These are phyloP conservation scores for Morone chrysops DNA, from an alignment of 2,113 vertebrate species.

Conservation along the genomic window DNA sequence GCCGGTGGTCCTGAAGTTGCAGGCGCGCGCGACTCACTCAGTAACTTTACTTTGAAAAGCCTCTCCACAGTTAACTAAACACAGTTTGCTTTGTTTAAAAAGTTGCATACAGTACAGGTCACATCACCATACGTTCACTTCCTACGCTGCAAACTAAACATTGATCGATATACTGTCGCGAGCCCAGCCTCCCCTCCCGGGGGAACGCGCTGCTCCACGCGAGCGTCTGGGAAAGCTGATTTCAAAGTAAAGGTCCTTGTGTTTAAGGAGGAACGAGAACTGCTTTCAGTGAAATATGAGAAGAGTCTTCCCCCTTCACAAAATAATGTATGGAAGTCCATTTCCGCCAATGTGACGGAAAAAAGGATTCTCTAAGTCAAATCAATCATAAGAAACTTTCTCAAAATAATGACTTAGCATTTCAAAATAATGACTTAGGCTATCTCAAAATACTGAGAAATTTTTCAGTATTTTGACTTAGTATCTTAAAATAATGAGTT, in stretches of 20 bases:
- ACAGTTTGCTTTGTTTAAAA: accelerated
- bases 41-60: background rate
- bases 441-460: too few relatives aligned
- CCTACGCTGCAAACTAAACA: background rate
- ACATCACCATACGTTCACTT: background rate
- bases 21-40: background rate
- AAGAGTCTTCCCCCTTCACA: background rate
- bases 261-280: slow-evolving; percentile 1
- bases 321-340: background rate
- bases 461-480: too few relatives aligned
- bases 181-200: background rate
- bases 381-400: too few relatives aligned
- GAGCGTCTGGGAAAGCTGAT: slow-evolving; percentile 32
- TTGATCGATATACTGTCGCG: background rate
- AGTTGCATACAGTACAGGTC: background rate
- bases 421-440: too few relatives aligned
- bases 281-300: slow-evolving; percentile 52
- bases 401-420: too few relatives aligned
- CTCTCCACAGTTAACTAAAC: background rate
- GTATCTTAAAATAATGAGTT: too few relatives aligned
- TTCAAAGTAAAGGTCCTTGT: slow-evolving; percentile 60
- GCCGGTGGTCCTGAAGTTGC: slow-evolving; percentile 70
- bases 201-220: slow-evolving; percentile 28
- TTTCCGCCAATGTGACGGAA: too few relatives aligned
- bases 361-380: too few relatives aligned